Conservation (phyloP, 2,888 invertebrate genomes). For the Nomada goodeniana region DNA sequence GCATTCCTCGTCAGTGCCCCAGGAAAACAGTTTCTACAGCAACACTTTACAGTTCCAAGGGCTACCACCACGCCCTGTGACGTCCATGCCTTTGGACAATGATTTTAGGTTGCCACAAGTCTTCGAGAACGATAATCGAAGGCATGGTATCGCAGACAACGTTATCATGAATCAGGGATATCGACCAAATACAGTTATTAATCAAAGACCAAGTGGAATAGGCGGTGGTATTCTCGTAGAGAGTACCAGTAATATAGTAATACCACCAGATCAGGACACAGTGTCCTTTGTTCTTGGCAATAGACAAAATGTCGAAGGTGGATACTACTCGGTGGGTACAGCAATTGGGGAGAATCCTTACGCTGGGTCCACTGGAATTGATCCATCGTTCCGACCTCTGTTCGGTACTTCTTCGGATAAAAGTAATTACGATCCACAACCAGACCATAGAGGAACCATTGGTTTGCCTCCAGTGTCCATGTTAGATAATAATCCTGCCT, state of each 20-base stretch:
- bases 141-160: slow-evolving; percentile 53
- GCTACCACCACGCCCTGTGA: slow-evolving; percentile 65
- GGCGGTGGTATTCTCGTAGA: slow-evolving; percentile 76
- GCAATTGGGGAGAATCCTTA: slow-evolving; percentile 86
- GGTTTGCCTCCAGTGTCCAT: slow-evolving; percentile 72
- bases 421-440: slow-evolving; percentile 53
- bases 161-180: slow-evolving; percentile 59
- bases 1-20: slow-evolving; percentile 12
- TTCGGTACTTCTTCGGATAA: slow-evolving; percentile 50
- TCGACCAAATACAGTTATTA: slow-evolving; percentile 57
- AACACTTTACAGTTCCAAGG: slow-evolving; percentile 51
- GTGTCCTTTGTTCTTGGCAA: slow-evolving; percentile 88
- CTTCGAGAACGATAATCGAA: slow-evolving; percentile 70
- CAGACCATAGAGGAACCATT: slow-evolving; percentile 72
- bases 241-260: slow-evolving; percentile 88
- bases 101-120: slow-evolving; percentile 50
- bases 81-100: slow-evolving; percentile 76
- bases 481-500: slow-evolving; percentile 52
- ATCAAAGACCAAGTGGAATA: slow-evolving; percentile 57
- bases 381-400: slow-evolving; percentile 71
- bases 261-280: slow-evolving; percentile 88
- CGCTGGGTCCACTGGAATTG: slow-evolving; percentile 61
- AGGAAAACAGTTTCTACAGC: slow-evolving; percentile 27
- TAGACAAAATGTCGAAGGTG: slow-evolving; percentile 86
- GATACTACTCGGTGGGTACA: slow-evolving; percentile 83